A percentile compares a stretch with the other conserved stretches of the same genome.
phyloP scores from a whole-genome alignment of 2,797 vertebrate genomes.

The Syncerus caffer region DNA sequence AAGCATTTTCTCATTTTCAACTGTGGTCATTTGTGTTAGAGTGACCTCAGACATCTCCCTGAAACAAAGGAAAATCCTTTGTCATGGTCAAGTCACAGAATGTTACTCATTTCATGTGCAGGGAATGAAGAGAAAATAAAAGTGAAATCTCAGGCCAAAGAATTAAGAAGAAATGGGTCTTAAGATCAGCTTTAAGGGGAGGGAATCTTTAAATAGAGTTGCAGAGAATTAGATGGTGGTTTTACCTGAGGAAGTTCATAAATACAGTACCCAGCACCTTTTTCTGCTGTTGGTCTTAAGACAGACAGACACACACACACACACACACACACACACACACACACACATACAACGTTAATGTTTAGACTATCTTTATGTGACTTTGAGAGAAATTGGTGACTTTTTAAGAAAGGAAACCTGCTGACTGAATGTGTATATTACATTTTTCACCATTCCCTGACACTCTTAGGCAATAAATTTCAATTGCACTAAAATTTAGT shows the following conservation, averaged over 20 bases:
- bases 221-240: not conserved
- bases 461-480: not conserved
- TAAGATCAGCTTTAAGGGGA: not conserved
- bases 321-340: no score
- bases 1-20: conserved; percentile 9
- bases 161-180: not conserved
- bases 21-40: not conserved
- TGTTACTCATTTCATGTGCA: not conserved
- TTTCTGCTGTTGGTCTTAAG: not conserved
- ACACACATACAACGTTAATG: not conserved
- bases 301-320: not conserved
- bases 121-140: not conserved
- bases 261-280: not conserved
- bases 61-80: not conserved
- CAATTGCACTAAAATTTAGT: conserved; percentile 7
- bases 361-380: not conserved
- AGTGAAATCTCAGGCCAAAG: not conserved
- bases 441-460: not conserved
- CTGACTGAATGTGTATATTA: not conserved
- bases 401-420: not conserved
- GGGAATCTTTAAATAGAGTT: not conserved
- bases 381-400: not conserved
- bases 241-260: not conserved
- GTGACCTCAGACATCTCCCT: not conserved
- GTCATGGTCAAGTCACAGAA: not conserved